Percentiles rank a stretch among this genome's conserved stretches.
phyloP scores from a whole-genome alignment of 2,888 invertebrate species.

The Hylaea fasciaria region DNA sequence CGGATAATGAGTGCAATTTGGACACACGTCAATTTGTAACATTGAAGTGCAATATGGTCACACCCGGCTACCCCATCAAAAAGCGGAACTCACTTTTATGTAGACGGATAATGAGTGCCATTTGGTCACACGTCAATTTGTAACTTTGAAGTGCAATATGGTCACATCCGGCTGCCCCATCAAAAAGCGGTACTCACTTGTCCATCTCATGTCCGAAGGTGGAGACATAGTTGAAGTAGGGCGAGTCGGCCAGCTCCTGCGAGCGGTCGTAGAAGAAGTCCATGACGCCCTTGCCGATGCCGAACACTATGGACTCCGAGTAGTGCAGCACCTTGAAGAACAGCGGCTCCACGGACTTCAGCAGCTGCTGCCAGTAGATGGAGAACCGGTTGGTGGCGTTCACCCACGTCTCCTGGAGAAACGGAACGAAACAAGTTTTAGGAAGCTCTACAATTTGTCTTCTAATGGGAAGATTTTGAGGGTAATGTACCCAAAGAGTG shows the following conservation, averaged over 20 bases:
- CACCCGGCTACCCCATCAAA: too few species aligned
- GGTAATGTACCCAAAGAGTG: background rate
- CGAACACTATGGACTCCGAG: constrained; percentile 89
- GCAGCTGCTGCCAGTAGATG: constrained; percentile 89
- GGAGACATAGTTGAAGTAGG: constrained; percentile 92
- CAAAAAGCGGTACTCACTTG: too few species aligned
- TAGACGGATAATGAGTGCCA: too few species aligned
- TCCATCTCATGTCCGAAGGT: constrained; percentile 93
- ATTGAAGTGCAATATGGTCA: too few species aligned
- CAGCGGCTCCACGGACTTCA: constrained; percentile 91
- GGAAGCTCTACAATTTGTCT: too few species aligned
- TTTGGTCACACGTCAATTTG: too few species aligned
- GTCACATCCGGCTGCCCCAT: too few species aligned
- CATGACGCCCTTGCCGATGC: constrained; percentile 89
- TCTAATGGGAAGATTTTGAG: too few species aligned
- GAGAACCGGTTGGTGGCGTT: constrained; percentile 87
- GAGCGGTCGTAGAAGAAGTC: constrained; percentile 93
- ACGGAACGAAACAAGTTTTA: background rate
- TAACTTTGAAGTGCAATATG: too few species aligned
- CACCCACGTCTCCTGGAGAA: constrained; percentile 85
- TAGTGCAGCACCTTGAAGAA: constrained; percentile 91
- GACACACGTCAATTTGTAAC: too few species aligned
- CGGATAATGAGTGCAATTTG: too few species aligned
- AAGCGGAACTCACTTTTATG: too few species aligned
- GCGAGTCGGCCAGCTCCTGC: constrained; percentile 91